Evolutionary conservation across 2,888 invertebrate genomes (phyloP).

Genomic region (Lycaena phlaeas): DNA sequence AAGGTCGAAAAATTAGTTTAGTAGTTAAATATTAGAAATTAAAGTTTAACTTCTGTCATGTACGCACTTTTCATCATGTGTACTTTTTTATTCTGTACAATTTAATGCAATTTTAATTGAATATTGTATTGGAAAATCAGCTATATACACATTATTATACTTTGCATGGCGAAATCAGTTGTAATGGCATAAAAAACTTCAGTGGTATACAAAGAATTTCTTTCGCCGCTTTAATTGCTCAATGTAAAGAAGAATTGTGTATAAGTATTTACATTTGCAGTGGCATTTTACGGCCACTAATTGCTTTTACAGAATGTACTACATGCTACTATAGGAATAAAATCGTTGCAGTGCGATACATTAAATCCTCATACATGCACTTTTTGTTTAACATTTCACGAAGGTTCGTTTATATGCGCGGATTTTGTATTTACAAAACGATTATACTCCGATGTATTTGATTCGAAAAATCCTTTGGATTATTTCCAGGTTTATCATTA

Average conservation of each 20-base stretch:
- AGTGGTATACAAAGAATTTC: neutral
- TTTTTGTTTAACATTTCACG: slow-evolving; percentile 12
- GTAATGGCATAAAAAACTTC: neutral
- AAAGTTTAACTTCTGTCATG: too few species aligned
- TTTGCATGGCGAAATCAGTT: neutral
- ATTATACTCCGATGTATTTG: too few species aligned
- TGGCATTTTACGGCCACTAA: slow-evolving; percentile 15
- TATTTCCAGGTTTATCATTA: too few species aligned
- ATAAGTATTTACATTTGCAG: slow-evolving; percentile 14
- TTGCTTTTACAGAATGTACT: slow-evolving; percentile 18
- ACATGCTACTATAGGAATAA: slow-evolving; percentile 14
- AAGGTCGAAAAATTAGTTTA: too few species aligned
- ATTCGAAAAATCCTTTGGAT: too few species aligned
- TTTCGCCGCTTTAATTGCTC: slow-evolving; percentile 17
- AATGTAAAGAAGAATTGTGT: slow-evolving; percentile 17
- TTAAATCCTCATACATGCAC: slow-evolving; percentile 11
- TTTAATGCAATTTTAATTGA: too few species aligned
- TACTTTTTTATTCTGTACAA: too few species aligned
- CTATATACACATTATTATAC: too few species aligned
- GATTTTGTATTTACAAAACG: neutral
- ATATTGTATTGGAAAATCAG: too few species aligned
- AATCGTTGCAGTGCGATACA: slow-evolving; percentile 12
- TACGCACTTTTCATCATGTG: too few species aligned
- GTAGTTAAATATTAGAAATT: too few species aligned
- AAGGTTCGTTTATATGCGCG: slow-evolving; percentile 7